Evolutionary conservation across 2,113 vertebrate species (phyloP), one percentile per base, ranked within the genome.

Genomic region (Spea multiplicata): DNA sequence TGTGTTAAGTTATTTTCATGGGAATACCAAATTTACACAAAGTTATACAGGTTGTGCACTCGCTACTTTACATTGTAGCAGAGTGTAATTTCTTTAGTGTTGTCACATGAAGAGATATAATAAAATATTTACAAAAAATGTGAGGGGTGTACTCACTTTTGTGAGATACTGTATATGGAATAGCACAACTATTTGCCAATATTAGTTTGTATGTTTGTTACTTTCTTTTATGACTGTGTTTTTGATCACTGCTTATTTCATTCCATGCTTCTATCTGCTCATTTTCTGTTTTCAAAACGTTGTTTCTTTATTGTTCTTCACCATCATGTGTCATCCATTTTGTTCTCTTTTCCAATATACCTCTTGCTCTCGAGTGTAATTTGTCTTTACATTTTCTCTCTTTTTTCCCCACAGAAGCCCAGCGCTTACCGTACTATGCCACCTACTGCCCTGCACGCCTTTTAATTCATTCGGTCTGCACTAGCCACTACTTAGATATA

Each of bases 401-500:
- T 78, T 71, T 84, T 66, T 77, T 73, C 53, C 47, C 64, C 14
- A 71, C 92, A 99, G 97, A 98, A 86, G 97, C 96, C 0, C 96
- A 97, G 84, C 95, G 95, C 87, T 88, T 98, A 84, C 97, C 97
- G 64, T 99, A 99, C 86, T 98, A 95, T 47, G 84, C 95, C 81
- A 95, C 93, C 82, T 99, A 99, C 83, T 94, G 95, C 81, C 89
- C 90, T 71, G 85, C 95, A 5, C 95, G 97, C 45, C 93, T 96
- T 84, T 94, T 98, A 89, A 97, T 99, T 88, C 97, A 99, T 90
- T 95, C 95, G 17, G 92, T 97, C 89, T 99, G 97, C 87, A 99
- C 97, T 82, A 98, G 95, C 90, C 96, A 97, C 93, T 96, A 98
- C 87, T 89, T 99, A 93, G 97, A 99, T 90, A 96, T 99, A 90